Percentiles rank a stretch among this genome's conserved stretches.
Evolutionary conservation across 2,797 vertebrate species (phyloP).

Genomic region (Hemibagrus guttatus): DNA sequence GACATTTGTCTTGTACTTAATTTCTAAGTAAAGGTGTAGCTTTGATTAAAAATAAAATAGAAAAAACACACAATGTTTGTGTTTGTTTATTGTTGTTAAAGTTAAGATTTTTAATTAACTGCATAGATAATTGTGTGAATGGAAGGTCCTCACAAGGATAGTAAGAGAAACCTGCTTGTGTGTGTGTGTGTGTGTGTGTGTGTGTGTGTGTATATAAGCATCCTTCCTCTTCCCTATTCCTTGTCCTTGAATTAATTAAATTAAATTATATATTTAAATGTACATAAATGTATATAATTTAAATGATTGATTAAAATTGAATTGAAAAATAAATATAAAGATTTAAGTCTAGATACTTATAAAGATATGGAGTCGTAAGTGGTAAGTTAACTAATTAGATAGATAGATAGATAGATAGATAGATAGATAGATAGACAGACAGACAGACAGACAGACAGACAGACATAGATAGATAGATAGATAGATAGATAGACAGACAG

Average conservation of each 20-base stretch:
- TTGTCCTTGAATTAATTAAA: slow-evolving; percentile 59
- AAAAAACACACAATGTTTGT: not conserved
- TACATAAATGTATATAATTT: not conserved
- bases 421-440: not conserved
- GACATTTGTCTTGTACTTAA: not conserved
- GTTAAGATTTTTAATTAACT: not conserved
- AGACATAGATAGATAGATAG: not conserved
- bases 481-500: not conserved
- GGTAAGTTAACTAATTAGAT: too few species aligned
- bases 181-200: slow-evolving; percentile 7
- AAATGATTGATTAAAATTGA: too few species aligned
- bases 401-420: too few species aligned
- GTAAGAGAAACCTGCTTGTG: not conserved
- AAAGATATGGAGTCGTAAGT: too few species aligned
- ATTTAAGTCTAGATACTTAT: not conserved
- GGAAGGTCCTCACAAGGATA: not conserved
- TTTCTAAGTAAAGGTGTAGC: not conserved
- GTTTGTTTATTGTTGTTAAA: not conserved
- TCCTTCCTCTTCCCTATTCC: slow-evolving; percentile 22
- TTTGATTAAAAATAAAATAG: not conserved
- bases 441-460: not conserved
- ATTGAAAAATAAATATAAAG: not conserved
- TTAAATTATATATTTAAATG: not conserved
- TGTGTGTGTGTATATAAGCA: not conserved
- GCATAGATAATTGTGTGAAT: not conserved